A percentile compares a stretch with the other conserved stretches of the same genome.
phyloP scores from a whole-genome alignment of 2,797 vertebrate species.

The Graptemys geographica region DNA sequence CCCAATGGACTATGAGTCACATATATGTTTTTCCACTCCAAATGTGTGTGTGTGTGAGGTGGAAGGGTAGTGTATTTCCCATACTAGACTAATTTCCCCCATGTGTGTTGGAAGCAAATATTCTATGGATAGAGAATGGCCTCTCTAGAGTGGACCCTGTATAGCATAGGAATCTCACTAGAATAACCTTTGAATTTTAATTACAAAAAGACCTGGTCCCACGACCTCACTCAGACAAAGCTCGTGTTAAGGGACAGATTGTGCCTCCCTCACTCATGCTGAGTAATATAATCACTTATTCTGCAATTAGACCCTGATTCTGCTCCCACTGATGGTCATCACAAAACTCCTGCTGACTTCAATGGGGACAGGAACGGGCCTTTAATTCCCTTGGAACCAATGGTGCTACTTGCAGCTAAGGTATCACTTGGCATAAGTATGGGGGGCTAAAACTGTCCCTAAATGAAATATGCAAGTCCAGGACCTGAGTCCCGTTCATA shows the following conservation, averaged over 20 bases:
- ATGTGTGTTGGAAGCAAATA: neutral
- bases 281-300: too few relatives aligned
- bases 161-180: neutral
- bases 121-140: neutral
- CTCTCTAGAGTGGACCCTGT: neutral
- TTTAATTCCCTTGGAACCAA: neutral
- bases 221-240: neutral
- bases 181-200: neutral
- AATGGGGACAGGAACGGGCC: neutral
- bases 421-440: fast-evolving
- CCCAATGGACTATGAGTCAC: neutral
- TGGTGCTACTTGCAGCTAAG: neutral
- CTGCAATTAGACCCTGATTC: neutral
- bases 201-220: neutral
- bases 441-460: neutral
- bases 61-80: neutral
- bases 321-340: neutral
- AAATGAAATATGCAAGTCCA: neutral
- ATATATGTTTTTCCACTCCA: neutral
- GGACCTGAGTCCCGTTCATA: fast-evolving
- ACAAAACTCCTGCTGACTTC: neutral
- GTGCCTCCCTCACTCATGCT: neutral
- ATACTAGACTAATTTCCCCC: neutral
- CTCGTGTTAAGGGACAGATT: neutral
- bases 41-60: fast-evolving